phyloP scores from a whole-genome alignment of 1,140 invertebrate genomes.

The Geopemphigus sp. region DNA sequence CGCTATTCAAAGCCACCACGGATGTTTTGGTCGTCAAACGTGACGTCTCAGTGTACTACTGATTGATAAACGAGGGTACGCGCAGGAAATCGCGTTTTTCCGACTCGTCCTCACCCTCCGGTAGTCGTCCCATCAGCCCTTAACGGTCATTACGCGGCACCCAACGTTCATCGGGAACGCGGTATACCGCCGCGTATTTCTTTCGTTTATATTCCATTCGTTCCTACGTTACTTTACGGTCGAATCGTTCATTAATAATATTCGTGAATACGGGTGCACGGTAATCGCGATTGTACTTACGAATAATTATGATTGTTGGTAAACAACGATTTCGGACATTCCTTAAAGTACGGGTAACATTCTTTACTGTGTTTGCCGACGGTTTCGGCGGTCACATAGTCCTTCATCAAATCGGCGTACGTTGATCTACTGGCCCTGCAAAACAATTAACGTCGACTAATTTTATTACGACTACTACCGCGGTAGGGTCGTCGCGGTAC shows the following conservation, averaged over 20 bases:
- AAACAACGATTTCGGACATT: conserved; percentile 73
- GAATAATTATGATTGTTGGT: conserved; percentile 40
- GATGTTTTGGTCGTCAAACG: conserved; percentile 13
- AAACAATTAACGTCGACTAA: conserved; percentile 36
- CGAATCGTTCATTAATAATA: neutral
- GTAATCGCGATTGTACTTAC: neutral
- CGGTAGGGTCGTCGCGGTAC: too few relatives aligned
- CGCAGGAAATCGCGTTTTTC: neutral
- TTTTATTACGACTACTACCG: neutral
- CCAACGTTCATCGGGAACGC: too few relatives aligned
- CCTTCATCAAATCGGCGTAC: conserved; percentile 66
- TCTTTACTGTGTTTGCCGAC: conserved; percentile 73
- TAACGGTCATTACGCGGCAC: too few relatives aligned
- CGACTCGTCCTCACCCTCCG: too few relatives aligned
- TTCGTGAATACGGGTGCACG: neutral
- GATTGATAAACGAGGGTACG: conserved; percentile 1
- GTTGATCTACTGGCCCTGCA: conserved; percentile 76
- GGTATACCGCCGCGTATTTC: too few relatives aligned
- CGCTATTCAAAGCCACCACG: neutral
- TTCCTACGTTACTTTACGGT: neutral
- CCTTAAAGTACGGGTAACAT: conserved; percentile 79
- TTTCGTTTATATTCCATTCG: too few relatives aligned
- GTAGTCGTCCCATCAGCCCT: too few relatives aligned
- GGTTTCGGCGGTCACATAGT: conserved; percentile 76
- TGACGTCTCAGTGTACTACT: neutral